Evolutionary conservation across 2,888 invertebrate genomes (phyloP).

Genomic region (Seira musarum): DNA sequence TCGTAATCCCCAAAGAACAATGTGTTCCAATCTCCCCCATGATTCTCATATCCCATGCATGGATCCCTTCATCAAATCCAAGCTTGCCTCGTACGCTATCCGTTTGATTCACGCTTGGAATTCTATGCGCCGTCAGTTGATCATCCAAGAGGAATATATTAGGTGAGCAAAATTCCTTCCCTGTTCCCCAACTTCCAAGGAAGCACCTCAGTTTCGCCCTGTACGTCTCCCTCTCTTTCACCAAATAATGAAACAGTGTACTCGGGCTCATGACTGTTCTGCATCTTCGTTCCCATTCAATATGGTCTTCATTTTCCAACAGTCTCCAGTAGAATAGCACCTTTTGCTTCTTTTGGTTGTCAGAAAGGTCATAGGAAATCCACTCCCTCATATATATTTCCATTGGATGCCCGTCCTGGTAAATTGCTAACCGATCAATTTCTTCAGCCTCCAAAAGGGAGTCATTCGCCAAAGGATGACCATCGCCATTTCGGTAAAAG

Average conservation of each 20-base stretch:
- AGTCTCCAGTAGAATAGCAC: background rate
- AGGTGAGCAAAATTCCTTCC: slow-evolving; percentile 11
- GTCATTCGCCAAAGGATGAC: no score
- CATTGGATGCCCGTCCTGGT: background rate
- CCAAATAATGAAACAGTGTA: background rate
- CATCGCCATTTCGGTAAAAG: background rate
- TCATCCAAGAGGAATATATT: slow-evolving; percentile 24
- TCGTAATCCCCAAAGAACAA: slow-evolving; percentile 24
- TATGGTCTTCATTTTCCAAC: slow-evolving; percentile 13
- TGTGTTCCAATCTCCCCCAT: slow-evolving; percentile 24
- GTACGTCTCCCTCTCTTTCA: background rate
- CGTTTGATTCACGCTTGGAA: slow-evolving; percentile 30
- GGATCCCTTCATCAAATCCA: slow-evolving; percentile 17
- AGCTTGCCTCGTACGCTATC: slow-evolving; percentile 26
- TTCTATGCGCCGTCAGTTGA: slow-evolving; percentile 20
- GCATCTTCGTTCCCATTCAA: slow-evolving; percentile 37
- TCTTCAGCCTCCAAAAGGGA: slow-evolving; percentile 7
- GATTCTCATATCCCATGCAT: slow-evolving; percentile 32
- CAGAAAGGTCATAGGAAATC: no score
- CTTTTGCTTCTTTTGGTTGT: no score
- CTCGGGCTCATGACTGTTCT: background rate
- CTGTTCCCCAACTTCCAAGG: slow-evolving; percentile 29
- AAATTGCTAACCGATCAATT: slow-evolving; percentile 19
- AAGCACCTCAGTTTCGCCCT: slow-evolving; percentile 27
- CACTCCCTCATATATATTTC: no score